Evolutionary conservation across 2,888 invertebrate species (phyloP), one percentile per base, ranked within the genome.

Genomic region (Thyatira batis): DNA sequence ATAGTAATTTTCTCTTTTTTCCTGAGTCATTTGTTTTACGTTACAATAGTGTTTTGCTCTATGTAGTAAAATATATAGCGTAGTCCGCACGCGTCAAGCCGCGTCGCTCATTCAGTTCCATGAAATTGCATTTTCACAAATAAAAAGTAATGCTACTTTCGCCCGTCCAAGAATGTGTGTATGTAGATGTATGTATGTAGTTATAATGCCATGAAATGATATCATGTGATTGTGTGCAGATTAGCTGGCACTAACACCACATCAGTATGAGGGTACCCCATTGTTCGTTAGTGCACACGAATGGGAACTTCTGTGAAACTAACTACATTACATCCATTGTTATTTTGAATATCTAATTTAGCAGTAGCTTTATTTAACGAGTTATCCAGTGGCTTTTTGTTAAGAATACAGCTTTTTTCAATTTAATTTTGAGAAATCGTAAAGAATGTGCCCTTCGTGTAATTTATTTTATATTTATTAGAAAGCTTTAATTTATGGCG

Each of bases 131-230:
- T 83, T 85, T 88, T 87, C 85, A 80, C 83, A 81, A 78, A 82
- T 76, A 71, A 81, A 82, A 77, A 79, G 73, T 77, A 76, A 80
- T 75, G 70, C 67, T 71, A 85, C 90, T 91, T 91, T 90, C 90
- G 84, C 87, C 69, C 51, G 69, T 54, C 60, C 62, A 73, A 78
- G 76, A 78, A 78, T 79, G 74, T 68, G 69, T 71, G 58, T 30
- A 58, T 59, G 59, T 52, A 51, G 70, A 67, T 69, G 64, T 51
- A 72, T 43, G 6, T 43, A 17, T 43, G 28, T 48, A 20, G n/a
- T 25, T n/a, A 39, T 39, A 17, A 39, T 39, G 65, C 51, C 68
- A 72, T 71, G 67, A 75, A 76, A 76, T 72, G 70, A 75, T 76
- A 69, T 78, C 64, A 76, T 78, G 78, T 78, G 73, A 85, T 87